phyloP scores from a whole-genome alignment of 2,113 vertebrate species.

The Cynopterus brachyotis region DNA sequence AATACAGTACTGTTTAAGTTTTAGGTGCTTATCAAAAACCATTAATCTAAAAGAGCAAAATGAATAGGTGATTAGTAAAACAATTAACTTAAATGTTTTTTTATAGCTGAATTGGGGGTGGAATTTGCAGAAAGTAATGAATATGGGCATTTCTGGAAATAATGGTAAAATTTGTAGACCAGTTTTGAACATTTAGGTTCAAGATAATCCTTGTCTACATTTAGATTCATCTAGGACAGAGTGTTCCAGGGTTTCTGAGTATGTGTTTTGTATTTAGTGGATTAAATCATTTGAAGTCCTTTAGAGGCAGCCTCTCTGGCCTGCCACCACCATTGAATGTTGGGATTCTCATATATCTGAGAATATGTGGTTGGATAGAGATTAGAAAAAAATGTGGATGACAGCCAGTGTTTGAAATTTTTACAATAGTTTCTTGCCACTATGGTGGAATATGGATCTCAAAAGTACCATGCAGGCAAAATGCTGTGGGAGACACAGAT shows the following conservation, averaged over 20 bases:
- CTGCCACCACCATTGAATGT: neutral
- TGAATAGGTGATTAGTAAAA: conserved; percentile 1
- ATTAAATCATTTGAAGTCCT: conserved; percentile 34
- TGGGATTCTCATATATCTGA: conserved; percentile 28
- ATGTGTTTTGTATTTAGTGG: neutral
- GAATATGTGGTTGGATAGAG: conserved; percentile 34
- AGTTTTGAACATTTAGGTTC: neutral
- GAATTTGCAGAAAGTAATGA: conserved; percentile 1
- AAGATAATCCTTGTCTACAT: conserved; percentile 22
- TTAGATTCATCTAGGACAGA: conserved; percentile 13
- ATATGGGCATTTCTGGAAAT: neutral
- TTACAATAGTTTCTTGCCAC: neutral
- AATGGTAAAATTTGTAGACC: neutral
- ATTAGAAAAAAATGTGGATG: conserved; percentile 27
- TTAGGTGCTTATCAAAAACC: neutral
- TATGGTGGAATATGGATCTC: neutral
- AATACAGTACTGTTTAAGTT: neutral
- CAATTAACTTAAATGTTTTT: neutral
- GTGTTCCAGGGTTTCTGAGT: conserved; percentile 18
- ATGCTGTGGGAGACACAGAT: neutral
- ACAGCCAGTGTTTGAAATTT: conserved; percentile 38
- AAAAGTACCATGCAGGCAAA: neutral
- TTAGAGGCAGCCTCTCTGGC: neutral
- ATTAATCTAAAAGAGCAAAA: conserved; percentile 1
- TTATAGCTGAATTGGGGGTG: neutral